Evolutionary conservation across 2,797 vertebrate genomes (phyloP).

Genomic region (Girardinus metallicus): DNA sequence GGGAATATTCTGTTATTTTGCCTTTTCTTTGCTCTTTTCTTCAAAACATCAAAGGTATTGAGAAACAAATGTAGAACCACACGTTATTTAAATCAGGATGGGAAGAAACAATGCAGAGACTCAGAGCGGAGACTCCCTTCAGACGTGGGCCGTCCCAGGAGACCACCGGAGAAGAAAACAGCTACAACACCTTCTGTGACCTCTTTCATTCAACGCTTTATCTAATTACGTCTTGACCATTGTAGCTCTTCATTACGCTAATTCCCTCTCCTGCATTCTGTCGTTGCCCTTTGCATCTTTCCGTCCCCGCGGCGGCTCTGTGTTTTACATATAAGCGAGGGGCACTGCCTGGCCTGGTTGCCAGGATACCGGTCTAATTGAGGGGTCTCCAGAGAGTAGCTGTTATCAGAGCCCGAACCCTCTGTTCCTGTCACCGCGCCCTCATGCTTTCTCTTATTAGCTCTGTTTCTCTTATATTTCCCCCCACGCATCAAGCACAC

Average conservation of each 20-base stretch:
- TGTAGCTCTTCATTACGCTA: constrained; percentile 35
- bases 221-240: constrained; percentile 27
- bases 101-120: neutral
- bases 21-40: neutral
- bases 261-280: constrained; percentile 20
- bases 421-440: constrained; percentile 52
- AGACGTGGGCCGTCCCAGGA: constrained; percentile 26
- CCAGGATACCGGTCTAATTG: constrained; percentile 84
- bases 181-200: constrained; percentile 20
- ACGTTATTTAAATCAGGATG: constrained; percentile 25
- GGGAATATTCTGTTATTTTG: neutral
- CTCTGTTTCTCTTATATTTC: constrained; percentile 24
- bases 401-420: constrained; percentile 74
- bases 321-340: constrained; percentile 47
- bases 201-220: constrained; percentile 31
- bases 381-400: constrained; percentile 78
- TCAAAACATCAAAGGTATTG: neutral
- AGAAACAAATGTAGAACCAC: constrained; percentile 16
- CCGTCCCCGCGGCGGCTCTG: constrained; percentile 32
- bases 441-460: constrained; percentile 45
- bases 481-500: neutral
- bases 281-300: constrained; percentile 42
- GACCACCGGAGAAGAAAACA: constrained; percentile 15
- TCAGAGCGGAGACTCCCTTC: constrained; percentile 7
- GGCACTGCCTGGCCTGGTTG: constrained; percentile 79